Evolutionary conservation across 2,888 invertebrate genomes (phyloP), one percentile per base, ranked within the genome.

Genomic region (Cactoblastis cactorum): DNA sequence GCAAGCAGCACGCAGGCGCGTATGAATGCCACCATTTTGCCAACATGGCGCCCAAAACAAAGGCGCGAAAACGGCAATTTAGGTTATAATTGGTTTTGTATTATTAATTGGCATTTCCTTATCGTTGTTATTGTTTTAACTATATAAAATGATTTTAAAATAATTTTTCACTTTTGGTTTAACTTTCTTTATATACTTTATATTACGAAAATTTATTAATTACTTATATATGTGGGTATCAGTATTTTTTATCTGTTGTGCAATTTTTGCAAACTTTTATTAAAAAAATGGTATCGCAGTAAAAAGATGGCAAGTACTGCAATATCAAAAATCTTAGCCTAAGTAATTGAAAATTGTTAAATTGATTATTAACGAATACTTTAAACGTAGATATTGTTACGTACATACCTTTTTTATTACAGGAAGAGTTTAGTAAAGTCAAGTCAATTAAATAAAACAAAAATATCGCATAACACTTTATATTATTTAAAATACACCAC

Each of bases 401-500:
- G n/a, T n/a, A n/a, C n/a, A n/a, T n/a, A n/a, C n/a, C n/a, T n/a
- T n/a, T n/a, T n/a, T n/a, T n/a, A n/a, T n/a, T n/a, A n/a, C n/a
- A n/a, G n/a, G n/a, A n/a, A n/a, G n/a, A n/a, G n/a, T n/a, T n/a
- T n/a, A n/a, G n/a, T 28, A 1, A 6, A 6, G 9, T 6, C 1
- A 9, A 6, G 5, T 9, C 5, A 28, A 8, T 4, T 2, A 4
- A 28, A 28, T 71, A 61, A 79, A 77, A 78, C 69, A 65, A 58
- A 59, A 61, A 55, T 56, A 61, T 80, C 66, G 79, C 82, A 80
- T 83, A 87, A 88, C 86, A 85, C 83, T 85, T 84, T 85, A 80
- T 87, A 85, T 83, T 84, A 75, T 81, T 85, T 86, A 80, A 85
- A 86, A 86, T 88, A 85, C 87, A 14, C 87, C 87, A 86, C 84